phyloP scores from a whole-genome alignment of 2,888 invertebrate genomes.

The Sinodicranocentrus sp. region DNA sequence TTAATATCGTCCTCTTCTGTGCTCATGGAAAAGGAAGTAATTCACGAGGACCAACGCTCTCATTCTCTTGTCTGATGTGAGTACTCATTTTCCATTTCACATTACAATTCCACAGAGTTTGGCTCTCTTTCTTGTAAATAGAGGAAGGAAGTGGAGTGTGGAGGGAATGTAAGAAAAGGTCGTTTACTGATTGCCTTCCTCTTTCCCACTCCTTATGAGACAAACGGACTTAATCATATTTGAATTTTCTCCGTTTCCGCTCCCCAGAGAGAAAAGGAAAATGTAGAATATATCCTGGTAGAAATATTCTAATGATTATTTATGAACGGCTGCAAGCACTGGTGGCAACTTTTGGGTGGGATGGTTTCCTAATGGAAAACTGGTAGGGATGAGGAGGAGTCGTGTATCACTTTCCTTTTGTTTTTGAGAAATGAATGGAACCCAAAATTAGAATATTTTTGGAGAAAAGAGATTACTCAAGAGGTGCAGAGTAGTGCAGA shows the following conservation, averaged over 20 bases:
- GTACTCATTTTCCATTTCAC: too few species aligned
- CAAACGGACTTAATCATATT: conserved; percentile 15
- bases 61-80: too few species aligned
- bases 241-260: not conserved
- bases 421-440: too few species aligned
- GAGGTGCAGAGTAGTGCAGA: too few species aligned
- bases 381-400: too few species aligned
- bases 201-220: not conserved
- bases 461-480: too few species aligned
- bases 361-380: not conserved
- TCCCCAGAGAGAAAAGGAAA: not conserved
- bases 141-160: not conserved
- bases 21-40: not conserved
- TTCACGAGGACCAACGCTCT: too few species aligned
- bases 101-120: too few species aligned
- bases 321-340: not conserved
- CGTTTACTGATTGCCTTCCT: conserved; percentile 11
- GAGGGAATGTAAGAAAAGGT: conserved; percentile 1
- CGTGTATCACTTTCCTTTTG: too few species aligned
- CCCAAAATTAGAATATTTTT: too few species aligned
- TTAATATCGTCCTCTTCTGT: not conserved
- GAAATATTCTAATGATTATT: not conserved
- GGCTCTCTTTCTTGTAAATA: too few species aligned
- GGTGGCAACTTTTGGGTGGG: not conserved
- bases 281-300: too few species aligned